Conservation (phyloP, 2,113 vertebrate genomes). For the Paedocypris sp. region DNA sequence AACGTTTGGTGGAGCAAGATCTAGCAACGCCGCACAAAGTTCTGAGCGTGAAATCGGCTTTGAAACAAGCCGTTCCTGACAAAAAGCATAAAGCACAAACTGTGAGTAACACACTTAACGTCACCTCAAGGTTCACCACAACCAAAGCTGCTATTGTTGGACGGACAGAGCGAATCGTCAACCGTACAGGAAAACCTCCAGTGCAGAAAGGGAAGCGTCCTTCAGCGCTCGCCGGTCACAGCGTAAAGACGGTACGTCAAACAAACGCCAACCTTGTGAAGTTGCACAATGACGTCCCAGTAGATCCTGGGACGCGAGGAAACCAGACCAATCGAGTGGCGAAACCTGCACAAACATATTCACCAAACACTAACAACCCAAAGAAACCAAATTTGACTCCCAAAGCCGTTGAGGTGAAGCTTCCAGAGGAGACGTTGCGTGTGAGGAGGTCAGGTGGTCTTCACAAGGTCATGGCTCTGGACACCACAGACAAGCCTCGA, state of each 20-base stretch:
- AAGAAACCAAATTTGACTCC: background rate
- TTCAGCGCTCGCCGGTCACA: background rate
- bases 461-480: slow-evolving; percentile 71
- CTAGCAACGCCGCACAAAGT: background rate
- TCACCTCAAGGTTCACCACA: background rate
- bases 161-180: background rate
- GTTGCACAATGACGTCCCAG: background rate
- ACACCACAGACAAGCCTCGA: slow-evolving; percentile 68
- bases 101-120: background rate
- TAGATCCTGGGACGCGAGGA: background rate
- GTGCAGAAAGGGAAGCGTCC: slow-evolving; percentile 21
- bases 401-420: background rate
- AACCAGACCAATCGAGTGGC: background rate
- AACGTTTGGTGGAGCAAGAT: background rate
- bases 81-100: background rate
- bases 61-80: background rate
- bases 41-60: background rate
- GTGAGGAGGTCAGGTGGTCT: slow-evolving; percentile 25
- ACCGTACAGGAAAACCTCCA: background rate
- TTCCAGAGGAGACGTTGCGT: background rate
- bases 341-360: background rate
- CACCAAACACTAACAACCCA: background rate
- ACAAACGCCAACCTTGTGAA: background rate
- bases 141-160: background rate
- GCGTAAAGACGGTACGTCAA: background rate